These are phyloP conservation scores for Venustoraphidia nigricollis DNA, from an alignment of 2,888 invertebrate species.

Conservation along the genomic window DNA sequence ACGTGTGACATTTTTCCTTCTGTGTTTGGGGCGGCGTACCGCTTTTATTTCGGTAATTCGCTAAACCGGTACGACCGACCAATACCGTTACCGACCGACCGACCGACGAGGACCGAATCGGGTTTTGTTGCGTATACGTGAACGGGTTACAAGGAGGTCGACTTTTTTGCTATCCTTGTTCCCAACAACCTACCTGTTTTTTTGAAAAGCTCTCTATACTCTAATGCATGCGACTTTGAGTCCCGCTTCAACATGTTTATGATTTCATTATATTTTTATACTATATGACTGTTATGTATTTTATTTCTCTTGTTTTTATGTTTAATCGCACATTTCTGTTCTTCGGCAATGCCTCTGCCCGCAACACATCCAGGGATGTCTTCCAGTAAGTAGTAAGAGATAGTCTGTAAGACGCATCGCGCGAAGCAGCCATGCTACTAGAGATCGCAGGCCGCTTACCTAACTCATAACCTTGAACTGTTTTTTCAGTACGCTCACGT, in stretches of 20 bases:
- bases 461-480: not conserved
- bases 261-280: slow-evolving; percentile 13
- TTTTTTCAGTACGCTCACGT: not conserved
- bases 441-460: too few species aligned
- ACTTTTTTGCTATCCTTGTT: slow-evolving; percentile 51
- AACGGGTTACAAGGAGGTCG: slow-evolving; percentile 30
- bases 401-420: too few species aligned
- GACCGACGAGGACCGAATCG: too few species aligned
- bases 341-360: slow-evolving; percentile 33
- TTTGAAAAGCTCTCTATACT: slow-evolving; percentile 45
- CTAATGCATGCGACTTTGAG: slow-evolving; percentile 19
- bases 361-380: slow-evolving; percentile 52
- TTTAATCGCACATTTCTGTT: slow-evolving; percentile 50
- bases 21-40: slow-evolving; percentile 79
- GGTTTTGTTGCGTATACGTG: too few species aligned
- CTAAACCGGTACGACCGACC: slow-evolving; percentile 23
- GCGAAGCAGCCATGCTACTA: too few species aligned
- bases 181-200: slow-evolving; percentile 30
- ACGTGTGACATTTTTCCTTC: slow-evolving; percentile 74
- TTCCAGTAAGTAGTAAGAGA: slow-evolving; percentile 48
- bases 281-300: slow-evolving; percentile 14
- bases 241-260: slow-evolving; percentile 13
- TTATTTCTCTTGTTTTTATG: slow-evolving; percentile 35
- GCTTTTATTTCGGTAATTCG: slow-evolving; percentile 23
- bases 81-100: too few species aligned